Evolutionary conservation across 2,888 invertebrate species (phyloP), one percentile per base, ranked within the genome.

Genomic region (Glyphotaelius pellucidus): DNA sequence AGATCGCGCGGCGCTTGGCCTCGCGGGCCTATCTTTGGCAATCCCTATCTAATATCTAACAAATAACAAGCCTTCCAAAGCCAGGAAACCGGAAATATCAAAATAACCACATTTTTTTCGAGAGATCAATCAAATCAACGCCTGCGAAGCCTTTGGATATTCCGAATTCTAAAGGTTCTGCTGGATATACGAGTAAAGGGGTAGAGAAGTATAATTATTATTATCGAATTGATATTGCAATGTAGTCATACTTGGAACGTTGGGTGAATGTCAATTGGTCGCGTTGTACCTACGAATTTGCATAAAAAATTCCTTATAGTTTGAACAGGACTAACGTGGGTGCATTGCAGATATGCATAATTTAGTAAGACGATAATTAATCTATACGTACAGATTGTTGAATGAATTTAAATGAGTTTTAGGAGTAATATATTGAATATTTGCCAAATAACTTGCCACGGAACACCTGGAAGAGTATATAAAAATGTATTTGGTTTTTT

Each of bases 181-280:
- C 67, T 25, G 19, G 25, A 67, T 25, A 19, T 52, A 52, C 52
- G 19, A 52, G 52, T 67, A 25, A 67, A 67, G 25, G 19, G 25
- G 67, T 67, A 25, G 25, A 25, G 67, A 67, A 67, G 9, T 67
- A 9, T 67, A 67, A 67, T 67, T 67, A 67, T 67, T 67, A 67
- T 25, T 19, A 67, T 7, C 19, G 67, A 25, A 67, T 25, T 67
- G 67, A 67, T 67, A 7, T 67, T 67, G 67, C 67, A 67, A 67
- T 25, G 25, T 67, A 25, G 67, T 67, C 67, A 9, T 25, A 67
- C 67, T 25, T 25, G 19, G 83, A 25, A 19, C 83, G 83, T 35
- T 83, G 9, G 15, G 19, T 83, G 83, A 83, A 83, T 83, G 32
- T 35, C 83, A 83, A 83, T 32, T 83, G 83, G 83, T 32, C 35